These are phyloP conservation scores for Hylia prasina DNA, from an alignment of 2,113 vertebrate genomes.

Conservation along the genomic window DNA sequence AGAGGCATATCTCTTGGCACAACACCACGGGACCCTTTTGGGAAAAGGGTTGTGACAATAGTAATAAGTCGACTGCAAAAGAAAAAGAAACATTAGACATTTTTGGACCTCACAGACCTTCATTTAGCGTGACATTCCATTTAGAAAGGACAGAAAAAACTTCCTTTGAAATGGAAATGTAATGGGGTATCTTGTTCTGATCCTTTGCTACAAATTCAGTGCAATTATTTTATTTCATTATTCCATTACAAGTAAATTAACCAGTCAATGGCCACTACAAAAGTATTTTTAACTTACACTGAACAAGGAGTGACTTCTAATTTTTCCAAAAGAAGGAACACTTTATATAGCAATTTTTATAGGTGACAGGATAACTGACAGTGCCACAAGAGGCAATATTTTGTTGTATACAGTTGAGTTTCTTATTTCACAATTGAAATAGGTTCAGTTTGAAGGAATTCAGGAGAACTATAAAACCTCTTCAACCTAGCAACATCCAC, in stretches of 20 bases:
- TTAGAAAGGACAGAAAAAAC: background rate
- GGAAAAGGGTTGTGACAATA: constrained; percentile 96
- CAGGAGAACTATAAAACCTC: background rate
- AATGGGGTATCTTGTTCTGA: background rate
- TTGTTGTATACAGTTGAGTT: background rate
- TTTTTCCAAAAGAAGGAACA: background rate
- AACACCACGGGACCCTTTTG: constrained; percentile 95
- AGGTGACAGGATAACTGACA: background rate
- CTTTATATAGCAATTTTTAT: background rate
- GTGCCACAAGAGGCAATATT: background rate
- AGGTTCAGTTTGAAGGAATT: background rate
- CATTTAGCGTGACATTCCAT: background rate
- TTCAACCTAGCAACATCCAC: background rate
- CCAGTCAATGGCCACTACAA: background rate
- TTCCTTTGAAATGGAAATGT: constrained; percentile 11
- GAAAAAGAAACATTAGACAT: constrained; percentile 48
- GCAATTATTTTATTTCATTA: background rate
- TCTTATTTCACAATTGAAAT: background rate
- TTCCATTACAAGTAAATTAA: background rate
- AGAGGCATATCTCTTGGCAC: constrained; percentile 98
- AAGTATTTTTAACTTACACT: background rate
- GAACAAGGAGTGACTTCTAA: background rate
- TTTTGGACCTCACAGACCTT: background rate
- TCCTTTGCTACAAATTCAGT: background rate
- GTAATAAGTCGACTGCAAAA: constrained; percentile 89